phyloP scores from a whole-genome alignment of 2,113 vertebrate genomes.

The Oncorhynchus clarkii region DNA sequence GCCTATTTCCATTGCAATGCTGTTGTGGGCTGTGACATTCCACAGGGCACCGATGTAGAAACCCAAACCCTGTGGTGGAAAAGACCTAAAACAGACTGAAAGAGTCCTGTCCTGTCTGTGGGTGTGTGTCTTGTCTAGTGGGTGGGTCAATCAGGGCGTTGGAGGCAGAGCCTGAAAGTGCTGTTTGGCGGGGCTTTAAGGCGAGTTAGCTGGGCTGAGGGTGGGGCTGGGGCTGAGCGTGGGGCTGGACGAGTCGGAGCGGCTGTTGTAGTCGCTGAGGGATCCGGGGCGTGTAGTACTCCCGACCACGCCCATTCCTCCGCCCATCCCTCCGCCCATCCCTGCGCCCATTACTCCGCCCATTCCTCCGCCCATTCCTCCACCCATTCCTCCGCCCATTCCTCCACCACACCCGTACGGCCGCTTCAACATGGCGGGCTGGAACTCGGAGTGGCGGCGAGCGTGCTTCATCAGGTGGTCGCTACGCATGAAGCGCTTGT shows the following conservation, averaged over 20 bases:
- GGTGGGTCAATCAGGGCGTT: background rate
- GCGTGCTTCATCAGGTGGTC: slow-evolving; percentile 89
- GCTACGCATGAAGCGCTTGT: slow-evolving; percentile 89
- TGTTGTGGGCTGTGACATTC: too few species aligned
- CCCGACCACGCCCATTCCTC: background rate
- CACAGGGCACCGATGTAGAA: too few species aligned
- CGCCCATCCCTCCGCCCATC: background rate
- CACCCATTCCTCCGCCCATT: background rate
- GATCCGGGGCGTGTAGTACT: slow-evolving; percentile 75
- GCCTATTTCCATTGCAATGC: too few species aligned
- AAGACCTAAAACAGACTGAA: too few species aligned
- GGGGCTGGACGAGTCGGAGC: slow-evolving; percentile 84
- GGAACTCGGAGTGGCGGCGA: slow-evolving; percentile 83
- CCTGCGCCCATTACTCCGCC: too few species aligned
- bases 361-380: background rate
- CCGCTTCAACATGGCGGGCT: slow-evolving; percentile 83
- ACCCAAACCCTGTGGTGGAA: too few species aligned
- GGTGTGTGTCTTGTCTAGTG: too few species aligned
- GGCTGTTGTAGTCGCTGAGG: slow-evolving; percentile 87
- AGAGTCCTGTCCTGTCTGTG: too few species aligned
- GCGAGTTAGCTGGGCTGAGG: slow-evolving; percentile 82
- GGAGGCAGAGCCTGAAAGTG: slow-evolving; percentile 58
- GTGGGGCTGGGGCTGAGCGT: slow-evolving; percentile 81
- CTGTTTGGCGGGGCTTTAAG: slow-evolving; percentile 59
- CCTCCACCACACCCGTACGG: slow-evolving; percentile 59